Evolutionary conservation across 2,888 invertebrate genomes (phyloP).

Genomic region (Reticulitermes lucifugus): DNA sequence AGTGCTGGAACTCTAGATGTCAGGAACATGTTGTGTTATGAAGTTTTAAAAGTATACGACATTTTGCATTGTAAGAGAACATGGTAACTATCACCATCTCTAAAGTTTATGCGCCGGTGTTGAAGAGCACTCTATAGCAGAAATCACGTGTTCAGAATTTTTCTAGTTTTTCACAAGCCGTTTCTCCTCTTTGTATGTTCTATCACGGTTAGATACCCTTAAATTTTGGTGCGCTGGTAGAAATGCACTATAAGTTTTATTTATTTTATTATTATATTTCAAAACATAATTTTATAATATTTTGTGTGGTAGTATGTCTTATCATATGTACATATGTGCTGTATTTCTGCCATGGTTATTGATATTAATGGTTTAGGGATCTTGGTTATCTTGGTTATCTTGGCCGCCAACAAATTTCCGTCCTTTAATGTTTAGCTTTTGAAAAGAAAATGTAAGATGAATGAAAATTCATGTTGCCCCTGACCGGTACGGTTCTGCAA

Average conservation of each 20-base stretch:
- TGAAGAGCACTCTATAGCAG: too few relatives aligned
- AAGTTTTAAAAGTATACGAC: too few relatives aligned
- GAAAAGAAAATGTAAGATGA: constrained; percentile 40
- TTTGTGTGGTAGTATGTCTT: not conserved
- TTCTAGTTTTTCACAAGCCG: too few relatives aligned
- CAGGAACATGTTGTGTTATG: too few relatives aligned
- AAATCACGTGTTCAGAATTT: too few relatives aligned
- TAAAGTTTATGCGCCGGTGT: too few relatives aligned
- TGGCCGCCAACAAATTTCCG: constrained; percentile 17
- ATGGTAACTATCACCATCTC: too few relatives aligned
- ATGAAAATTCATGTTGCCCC: constrained; percentile 41
- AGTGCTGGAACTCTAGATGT: too few relatives aligned
- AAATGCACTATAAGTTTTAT: not conserved
- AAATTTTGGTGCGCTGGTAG: constrained; percentile 1
- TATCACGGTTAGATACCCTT: constrained; percentile 39
- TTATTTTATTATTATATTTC: too few relatives aligned
- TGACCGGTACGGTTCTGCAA: constrained; percentile 42
- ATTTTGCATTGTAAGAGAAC: too few relatives aligned
- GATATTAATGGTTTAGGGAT: constrained; percentile 19
- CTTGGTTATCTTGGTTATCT: not conserved
- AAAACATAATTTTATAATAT: too few relatives aligned
- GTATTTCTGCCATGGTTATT: constrained; percentile 19
- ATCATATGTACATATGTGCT: not conserved
- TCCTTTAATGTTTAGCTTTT: constrained; percentile 38
- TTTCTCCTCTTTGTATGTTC: too few relatives aligned